phyloP scores from a whole-genome alignment of 2,113 vertebrate species.

The Amphilophus citrinellus region DNA sequence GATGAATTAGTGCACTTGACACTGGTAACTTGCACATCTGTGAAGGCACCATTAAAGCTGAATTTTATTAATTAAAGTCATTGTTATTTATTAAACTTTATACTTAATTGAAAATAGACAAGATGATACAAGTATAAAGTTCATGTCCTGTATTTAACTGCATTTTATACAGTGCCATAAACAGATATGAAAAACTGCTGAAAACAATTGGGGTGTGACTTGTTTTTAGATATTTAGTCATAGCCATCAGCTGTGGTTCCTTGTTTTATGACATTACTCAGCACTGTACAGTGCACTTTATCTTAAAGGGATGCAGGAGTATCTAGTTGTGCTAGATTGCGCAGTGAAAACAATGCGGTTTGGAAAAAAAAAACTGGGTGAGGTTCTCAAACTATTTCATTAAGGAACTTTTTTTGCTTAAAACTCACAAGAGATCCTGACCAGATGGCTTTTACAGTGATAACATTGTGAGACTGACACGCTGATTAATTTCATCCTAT shows the following conservation, averaged over 20 bases:
- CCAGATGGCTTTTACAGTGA: conserved; percentile 1
- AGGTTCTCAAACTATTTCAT: neutral
- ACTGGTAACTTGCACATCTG: too few relatives aligned
- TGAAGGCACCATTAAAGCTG: too few relatives aligned
- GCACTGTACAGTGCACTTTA: neutral
- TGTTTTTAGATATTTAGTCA: neutral
- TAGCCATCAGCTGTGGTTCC: neutral
- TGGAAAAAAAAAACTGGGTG: neutral
- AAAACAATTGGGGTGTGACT: neutral
- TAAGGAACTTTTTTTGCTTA: neutral
- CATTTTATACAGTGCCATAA: too few relatives aligned
- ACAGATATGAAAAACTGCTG: neutral
- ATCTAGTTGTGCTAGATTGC: conserved; percentile 16
- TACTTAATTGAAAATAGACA: too few relatives aligned
- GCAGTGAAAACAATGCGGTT: neutral
- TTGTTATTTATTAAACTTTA: too few relatives aligned
- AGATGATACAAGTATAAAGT: neutral
- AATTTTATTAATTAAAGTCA: too few relatives aligned
- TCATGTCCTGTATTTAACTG: neutral
- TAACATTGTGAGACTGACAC: conserved; percentile 8
- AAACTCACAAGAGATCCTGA: neutral
- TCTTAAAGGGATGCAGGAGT: neutral
- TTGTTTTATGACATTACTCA: neutral
- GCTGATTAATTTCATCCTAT: conserved; percentile 25
- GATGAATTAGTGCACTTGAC: too few relatives aligned